Conservation (phyloP, 2,888 invertebrate genomes). For the Crioceris asparagi region DNA sequence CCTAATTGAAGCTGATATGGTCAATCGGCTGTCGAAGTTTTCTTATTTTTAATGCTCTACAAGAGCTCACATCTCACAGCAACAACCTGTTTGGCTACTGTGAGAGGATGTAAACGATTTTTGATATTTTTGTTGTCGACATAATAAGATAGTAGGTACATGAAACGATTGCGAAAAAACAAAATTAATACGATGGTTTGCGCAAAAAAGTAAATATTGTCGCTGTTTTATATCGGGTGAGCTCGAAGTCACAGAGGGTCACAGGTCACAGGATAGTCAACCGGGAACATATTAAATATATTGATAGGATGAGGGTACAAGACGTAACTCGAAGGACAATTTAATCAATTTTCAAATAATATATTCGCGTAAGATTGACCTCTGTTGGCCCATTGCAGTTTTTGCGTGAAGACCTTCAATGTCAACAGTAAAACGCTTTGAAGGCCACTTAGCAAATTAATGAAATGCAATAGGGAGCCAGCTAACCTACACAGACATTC, state of each 20-base stretch:
- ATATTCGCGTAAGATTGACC: slow-evolving; percentile 33
- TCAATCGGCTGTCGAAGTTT: background rate
- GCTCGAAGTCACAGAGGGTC: slow-evolving; percentile 26
- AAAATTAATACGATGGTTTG: no score
- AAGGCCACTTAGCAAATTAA: slow-evolving; percentile 38
- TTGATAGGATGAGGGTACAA: slow-evolving; percentile 12
- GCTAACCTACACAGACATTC: slow-evolving; percentile 18
- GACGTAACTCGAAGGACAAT: no score
- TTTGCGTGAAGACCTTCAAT: slow-evolving; percentile 40
- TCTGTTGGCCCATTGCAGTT: slow-evolving; percentile 40
- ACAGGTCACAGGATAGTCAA: slow-evolving; percentile 30
- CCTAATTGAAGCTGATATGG: no score
- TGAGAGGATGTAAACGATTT: slow-evolving; percentile 21
- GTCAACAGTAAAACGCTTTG: slow-evolving; percentile 39
- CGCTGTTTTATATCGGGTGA: slow-evolving; percentile 24
- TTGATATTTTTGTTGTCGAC: no score
- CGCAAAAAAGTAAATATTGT: slow-evolving; percentile 20
- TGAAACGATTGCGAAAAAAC: no score
- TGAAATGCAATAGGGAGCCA: slow-evolving; percentile 19
- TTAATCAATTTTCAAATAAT: no score
- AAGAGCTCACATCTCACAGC: slow-evolving; percentile 4
- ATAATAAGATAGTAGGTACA: no score
- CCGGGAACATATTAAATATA: slow-evolving; percentile 9
- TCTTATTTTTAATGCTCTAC: background rate
- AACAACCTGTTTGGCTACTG: slow-evolving; percentile 35